Evolutionary conservation across 2,888 invertebrate species (phyloP), one percentile per base, ranked within the genome.

Genomic region (Oscheius onirici): DNA sequence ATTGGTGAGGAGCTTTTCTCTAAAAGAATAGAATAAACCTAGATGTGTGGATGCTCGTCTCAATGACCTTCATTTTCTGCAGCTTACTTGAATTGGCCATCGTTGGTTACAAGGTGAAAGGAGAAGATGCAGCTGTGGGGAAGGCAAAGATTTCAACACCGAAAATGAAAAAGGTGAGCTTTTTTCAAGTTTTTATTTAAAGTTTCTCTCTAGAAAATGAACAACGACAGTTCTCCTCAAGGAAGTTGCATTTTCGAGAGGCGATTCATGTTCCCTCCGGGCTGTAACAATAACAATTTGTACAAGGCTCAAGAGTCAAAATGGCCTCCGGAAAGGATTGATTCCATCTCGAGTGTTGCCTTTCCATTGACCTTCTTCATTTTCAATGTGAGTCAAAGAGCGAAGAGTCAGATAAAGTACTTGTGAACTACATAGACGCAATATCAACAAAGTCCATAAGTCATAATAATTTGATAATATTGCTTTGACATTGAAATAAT

Each of bases 281-380:
- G 75, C 3, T 79, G 79, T 41, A 49, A 66, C 34, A 34, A 34
- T 15, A 71, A 55, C 34, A 44, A 49, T 46, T 24, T 40, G 13
- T 61, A 28, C 54, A 61, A 70, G 58, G 54, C 63, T 15, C 46
- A 17, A 15, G 63, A 63, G 8, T 46, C 41, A 8, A 58, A 51
- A 8, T 69, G 69, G 69, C 69, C 83, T 1, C 84, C 86, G 2
- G 83, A 83, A 51, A 63, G 75, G n/a, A 84, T 85, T 54, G 86
- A 87, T 57, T 73, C 80, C 44, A 70, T 81, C 41, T 83, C 83
- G 17, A 79, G 80, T 26, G 76, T 86, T 70, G 80, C 79, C 65
- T 87, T 88, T 69, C 87, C 87, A 13, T 75, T 84, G 26, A 76
- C 78, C 40, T 88, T 88, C 72, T 81, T 86, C 41, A 75, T 87